Conservation (phyloP, 2,797 vertebrate genomes). For the Alca torda region DNA sequence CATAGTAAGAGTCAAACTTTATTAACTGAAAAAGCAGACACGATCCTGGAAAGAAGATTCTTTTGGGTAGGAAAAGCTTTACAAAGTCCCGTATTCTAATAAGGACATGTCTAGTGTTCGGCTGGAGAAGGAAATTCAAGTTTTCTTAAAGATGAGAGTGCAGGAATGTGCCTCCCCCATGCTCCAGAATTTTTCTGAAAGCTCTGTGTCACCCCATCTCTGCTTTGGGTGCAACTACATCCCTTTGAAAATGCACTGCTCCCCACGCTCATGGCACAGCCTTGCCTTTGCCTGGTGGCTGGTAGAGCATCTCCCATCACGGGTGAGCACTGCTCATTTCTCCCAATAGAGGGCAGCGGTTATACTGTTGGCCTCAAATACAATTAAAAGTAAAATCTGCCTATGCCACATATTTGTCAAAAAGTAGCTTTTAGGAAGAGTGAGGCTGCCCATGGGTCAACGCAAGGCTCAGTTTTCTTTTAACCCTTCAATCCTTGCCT, state of each 20-base stretch:
- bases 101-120: neutral
- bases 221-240: neutral
- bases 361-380: neutral
- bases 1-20: neutral
- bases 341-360: neutral
- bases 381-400: neutral
- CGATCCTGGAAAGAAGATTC: neutral
- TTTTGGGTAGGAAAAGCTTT: neutral
- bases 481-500: neutral
- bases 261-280: neutral
- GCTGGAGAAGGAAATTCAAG: neutral
- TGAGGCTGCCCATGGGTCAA: neutral
- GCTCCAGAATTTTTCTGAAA: neutral
- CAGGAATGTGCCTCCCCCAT: rapidly evolving
- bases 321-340: neutral
- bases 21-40: neutral
- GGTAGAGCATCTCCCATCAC: neutral
- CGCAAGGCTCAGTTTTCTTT: neutral
- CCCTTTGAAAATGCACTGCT: neutral
- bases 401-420: neutral
- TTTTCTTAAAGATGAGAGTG: neutral
- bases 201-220: neutral
- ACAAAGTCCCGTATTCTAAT: neutral
- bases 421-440: neutral
- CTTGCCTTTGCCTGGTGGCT: neutral